Conservation (phyloP, 53 echinoderm and acorn worm species). For the Astropecten irregularis region DNA sequence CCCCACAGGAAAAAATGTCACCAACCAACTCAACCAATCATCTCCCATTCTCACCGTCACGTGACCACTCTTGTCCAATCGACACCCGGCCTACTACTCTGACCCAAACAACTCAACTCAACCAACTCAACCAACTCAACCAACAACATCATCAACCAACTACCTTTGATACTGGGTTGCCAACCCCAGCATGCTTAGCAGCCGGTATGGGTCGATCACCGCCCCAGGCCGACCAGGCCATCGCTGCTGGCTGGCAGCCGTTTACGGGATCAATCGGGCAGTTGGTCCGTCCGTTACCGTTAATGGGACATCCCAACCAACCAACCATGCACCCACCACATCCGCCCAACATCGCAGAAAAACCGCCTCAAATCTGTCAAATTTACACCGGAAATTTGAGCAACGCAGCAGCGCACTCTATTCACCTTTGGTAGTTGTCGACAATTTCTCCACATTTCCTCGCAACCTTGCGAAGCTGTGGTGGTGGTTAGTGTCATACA, state of each 20-base stretch:
- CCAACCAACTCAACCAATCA: conserved; percentile 49
- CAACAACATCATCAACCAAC: neutral
- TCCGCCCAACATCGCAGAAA: conserved; percentile 14
- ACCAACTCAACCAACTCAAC: conserved; percentile 10
- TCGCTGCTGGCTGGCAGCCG: conserved; percentile 8
- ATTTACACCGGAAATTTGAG: conserved; percentile 36
- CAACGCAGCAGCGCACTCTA: conserved; percentile 30
- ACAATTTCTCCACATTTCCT: conserved; percentile 19
- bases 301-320: conserved; percentile 27
- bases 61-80: conserved; percentile 64
- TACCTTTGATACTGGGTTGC: neutral
- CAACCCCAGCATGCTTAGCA: conserved; percentile 44
- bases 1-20: conserved; percentile 35
- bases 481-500: conserved; percentile 60
- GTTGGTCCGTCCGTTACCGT: neutral
- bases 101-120: conserved; percentile 17
- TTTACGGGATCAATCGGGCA: neutral
- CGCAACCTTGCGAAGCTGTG: conserved; percentile 18
- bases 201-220: conserved; percentile 27
- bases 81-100: conserved; percentile 42
- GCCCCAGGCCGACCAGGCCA: no score
- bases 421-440: neutral
- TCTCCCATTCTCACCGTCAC: conserved; percentile 55
- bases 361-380: conserved; percentile 3
- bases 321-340: neutral